Percentiles rank a stretch among this genome's conserved stretches.
These are phyloP conservation scores for Lagopus muta DNA, from an alignment of 2,113 vertebrate genomes.

Conservation along the genomic window DNA sequence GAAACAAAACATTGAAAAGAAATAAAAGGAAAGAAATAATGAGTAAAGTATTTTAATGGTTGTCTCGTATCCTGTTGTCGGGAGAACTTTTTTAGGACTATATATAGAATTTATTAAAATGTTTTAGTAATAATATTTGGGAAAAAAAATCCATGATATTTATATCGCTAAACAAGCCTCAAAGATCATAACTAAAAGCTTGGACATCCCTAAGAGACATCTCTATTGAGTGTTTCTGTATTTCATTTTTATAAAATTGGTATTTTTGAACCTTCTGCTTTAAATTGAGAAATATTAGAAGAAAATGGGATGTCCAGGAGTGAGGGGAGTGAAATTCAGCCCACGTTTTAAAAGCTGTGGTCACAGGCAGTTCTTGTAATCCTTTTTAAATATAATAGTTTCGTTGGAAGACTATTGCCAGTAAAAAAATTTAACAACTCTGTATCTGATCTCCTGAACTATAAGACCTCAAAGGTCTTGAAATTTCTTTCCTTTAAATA, in stretches of 20 bases:
- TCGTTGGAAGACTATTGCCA: slow-evolving; percentile 15
- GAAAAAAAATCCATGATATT: neutral
- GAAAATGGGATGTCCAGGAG: neutral
- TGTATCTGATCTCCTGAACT: slow-evolving; percentile 24
- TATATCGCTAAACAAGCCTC: neutral
- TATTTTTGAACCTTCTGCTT: neutral
- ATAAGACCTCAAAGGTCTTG: slow-evolving; percentile 3
- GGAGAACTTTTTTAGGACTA: neutral
- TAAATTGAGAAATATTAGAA: slow-evolving; percentile 21
- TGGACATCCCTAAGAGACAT: neutral
- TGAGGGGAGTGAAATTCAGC: slow-evolving; percentile 2
- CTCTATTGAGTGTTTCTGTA: neutral
- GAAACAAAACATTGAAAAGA: neutral
- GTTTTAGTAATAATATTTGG: neutral
- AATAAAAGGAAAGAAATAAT: neutral
- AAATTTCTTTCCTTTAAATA: slow-evolving; percentile 39
- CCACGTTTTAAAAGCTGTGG: slow-evolving; percentile 2
- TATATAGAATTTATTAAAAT: neutral
- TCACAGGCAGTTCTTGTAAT: neutral
- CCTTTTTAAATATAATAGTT: neutral
- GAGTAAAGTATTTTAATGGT: neutral
- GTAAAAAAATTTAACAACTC: slow-evolving; percentile 12
- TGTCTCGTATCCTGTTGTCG: neutral
- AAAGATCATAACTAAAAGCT: neutral
- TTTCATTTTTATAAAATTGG: neutral